A percentile compares a stretch with the other conserved stretches of the same genome.
These are phyloP conservation scores for Tragelaphus scriptus DNA, from an alignment of 2,113 vertebrate genomes.

Conservation along the genomic window DNA sequence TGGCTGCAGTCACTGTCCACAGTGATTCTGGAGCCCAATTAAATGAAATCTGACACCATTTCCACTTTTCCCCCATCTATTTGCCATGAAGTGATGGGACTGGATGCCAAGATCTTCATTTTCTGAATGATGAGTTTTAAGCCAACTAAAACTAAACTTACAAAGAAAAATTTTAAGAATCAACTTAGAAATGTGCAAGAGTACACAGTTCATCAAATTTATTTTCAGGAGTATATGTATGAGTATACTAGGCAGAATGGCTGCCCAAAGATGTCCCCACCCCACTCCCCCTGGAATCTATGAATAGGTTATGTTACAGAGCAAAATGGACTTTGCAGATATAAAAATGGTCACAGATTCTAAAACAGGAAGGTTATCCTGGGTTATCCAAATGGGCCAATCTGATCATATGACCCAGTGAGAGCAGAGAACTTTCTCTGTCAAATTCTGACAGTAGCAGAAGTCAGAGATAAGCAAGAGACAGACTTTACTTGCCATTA, in stretches of 20 bases:
- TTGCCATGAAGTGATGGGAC: neutral
- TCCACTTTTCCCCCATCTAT: neutral
- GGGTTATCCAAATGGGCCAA: neutral
- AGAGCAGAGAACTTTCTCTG: neutral
- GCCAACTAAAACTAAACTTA: neutral
- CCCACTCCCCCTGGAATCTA: neutral
- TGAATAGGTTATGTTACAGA: neutral
- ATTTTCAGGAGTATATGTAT: neutral
- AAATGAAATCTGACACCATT: neutral
- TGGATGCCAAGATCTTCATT: neutral
- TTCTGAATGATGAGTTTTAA: neutral
- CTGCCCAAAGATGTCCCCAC: neutral
- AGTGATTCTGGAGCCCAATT: neutral
- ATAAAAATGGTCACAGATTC: neutral
- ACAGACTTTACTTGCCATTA: neutral
- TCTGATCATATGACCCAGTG: neutral
- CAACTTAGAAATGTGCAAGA: neutral
- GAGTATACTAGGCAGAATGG: neutral
- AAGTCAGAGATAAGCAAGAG: neutral
- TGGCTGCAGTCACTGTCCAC: neutral
- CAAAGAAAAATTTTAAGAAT: neutral
- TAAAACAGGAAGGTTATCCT: constrained; percentile 2
- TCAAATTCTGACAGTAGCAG: neutral
- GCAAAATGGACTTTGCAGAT: neutral
- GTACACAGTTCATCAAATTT: neutral